Percentiles rank a stretch among this genome's conserved stretches.
Conservation (phyloP, 2,888 invertebrate species). For the Scelioninae gen. 2 region DNA sequence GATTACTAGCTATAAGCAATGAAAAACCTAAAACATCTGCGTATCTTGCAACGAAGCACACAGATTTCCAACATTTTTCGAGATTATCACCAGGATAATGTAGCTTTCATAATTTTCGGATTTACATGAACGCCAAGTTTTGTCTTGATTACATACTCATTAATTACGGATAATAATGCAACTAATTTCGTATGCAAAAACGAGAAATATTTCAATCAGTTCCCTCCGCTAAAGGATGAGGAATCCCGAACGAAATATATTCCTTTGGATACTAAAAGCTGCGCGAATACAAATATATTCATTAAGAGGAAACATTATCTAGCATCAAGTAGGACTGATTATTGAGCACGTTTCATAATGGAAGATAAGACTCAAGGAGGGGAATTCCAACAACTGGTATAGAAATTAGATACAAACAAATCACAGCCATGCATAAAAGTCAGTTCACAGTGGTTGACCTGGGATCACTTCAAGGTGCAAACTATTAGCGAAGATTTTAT, state of each 20-base stretch:
- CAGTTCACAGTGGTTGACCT: constrained; percentile 10
- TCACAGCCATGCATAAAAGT: constrained; percentile 15
- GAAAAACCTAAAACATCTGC: no score
- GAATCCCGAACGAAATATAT: constrained; percentile 2
- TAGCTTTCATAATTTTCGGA: no score
- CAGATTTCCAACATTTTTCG: no score
- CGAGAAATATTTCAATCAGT: neutral
- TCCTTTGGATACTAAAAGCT: neutral
- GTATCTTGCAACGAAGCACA: no score
- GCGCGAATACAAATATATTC: constrained; percentile 18
- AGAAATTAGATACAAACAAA: constrained; percentile 29
- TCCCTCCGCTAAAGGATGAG: constrained; percentile 4
- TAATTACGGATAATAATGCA: no score
- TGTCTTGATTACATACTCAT: no score
- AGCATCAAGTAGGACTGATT: constrained; percentile 22
- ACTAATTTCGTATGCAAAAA: neutral
- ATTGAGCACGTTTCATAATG: constrained; percentile 22
- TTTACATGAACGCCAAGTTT: no score
- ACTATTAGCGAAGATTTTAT: constrained; percentile 9
- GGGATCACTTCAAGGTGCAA: constrained; percentile 11
- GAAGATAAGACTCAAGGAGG: constrained; percentile 9
- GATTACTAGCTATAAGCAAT: no score
- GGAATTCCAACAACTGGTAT: constrained; percentile 22
- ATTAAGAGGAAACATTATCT: constrained; percentile 17
- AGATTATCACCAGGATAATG: no score